A percentile compares a stretch with the other conserved stretches of the same genome.
These are phyloP conservation scores for Netta rufina DNA, from an alignment of 2,797 vertebrate genomes.

Conservation along the genomic window DNA sequence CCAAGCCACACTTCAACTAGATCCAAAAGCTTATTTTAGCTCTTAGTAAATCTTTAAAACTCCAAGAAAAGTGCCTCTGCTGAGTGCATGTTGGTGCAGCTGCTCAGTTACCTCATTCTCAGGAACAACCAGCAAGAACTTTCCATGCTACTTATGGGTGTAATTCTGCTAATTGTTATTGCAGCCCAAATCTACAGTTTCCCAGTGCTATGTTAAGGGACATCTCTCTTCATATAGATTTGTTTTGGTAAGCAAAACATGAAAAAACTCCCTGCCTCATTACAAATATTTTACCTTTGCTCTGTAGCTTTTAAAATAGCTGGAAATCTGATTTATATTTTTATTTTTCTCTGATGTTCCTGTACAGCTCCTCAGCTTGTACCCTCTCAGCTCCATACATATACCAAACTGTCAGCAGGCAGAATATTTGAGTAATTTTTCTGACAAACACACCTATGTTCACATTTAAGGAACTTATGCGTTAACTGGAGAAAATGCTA, in stretches of 20 bases:
- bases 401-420: background rate
- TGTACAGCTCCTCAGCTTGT: background rate
- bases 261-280: background rate
- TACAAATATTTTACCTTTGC: background rate
- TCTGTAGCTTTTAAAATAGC: background rate
- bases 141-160: background rate
- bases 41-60: background rate
- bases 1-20: background rate
- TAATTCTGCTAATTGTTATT: background rate
- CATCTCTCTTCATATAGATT: background rate
- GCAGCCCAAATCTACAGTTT: background rate
- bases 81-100: slow-evolving; percentile 19
- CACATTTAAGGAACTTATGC: background rate
- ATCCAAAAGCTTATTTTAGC: background rate
- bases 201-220: background rate
- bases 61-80: background rate
- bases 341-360: background rate
- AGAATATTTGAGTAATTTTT: background rate
- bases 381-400: background rate
- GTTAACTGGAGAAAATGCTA: background rate
- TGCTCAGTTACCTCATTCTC: slow-evolving; percentile 39
- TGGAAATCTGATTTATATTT: background rate
- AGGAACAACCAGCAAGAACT: background rate
- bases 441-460: background rate
- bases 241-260: background rate